Evolutionary conservation across 2,888 invertebrate genomes (phyloP), one percentile per base, ranked within the genome.

Genomic region (Meteorus colon): DNA sequence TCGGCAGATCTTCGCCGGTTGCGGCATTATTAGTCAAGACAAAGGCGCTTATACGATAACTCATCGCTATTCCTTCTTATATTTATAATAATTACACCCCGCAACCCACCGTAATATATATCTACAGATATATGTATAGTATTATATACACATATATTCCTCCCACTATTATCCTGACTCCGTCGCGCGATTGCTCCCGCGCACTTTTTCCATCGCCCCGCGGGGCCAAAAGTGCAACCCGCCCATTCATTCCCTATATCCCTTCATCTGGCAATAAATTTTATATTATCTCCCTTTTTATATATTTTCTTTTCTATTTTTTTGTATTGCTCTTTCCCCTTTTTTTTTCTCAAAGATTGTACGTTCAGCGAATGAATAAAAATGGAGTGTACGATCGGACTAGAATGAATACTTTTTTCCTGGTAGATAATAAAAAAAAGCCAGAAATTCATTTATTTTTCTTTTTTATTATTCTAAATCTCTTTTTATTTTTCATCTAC

Each of bases 11-110:
- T 73, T 77, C 74, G 51, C 67, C 77, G 73, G 74, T 75, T 70
- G 80, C 83, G 83, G 80, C 80, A 81, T 81, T 83, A 84, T 82
- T 84, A 84, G 81, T 81, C 81, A 82, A 81, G 81, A 84, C 82
- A 83, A 83, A 83, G 81, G 79, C 78, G 73, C 75, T 74, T 77
- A 77, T 59, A 78, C 80, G 76, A 83, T 83, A 83, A 82, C 75
- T 83, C 83, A 80, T 75, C 72, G 74, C 73, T 24, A 71, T 75
- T 68, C 75, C 65, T 77, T 79, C 78, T 81, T 81, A 81, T 82
- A 83, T 84, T 84, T 82, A 82, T 78, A 83, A 84, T 84, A 84
- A 84, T 83, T 84, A 79, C 71, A 74, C 48, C 48, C 24, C 62
- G n/a, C 31, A n/a, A 19, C 51, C 14, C 41, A 41, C 66, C 14